These are phyloP conservation scores for Laspeyria flexula DNA, from an alignment of 2,888 invertebrate species.

Conservation along the genomic window DNA sequence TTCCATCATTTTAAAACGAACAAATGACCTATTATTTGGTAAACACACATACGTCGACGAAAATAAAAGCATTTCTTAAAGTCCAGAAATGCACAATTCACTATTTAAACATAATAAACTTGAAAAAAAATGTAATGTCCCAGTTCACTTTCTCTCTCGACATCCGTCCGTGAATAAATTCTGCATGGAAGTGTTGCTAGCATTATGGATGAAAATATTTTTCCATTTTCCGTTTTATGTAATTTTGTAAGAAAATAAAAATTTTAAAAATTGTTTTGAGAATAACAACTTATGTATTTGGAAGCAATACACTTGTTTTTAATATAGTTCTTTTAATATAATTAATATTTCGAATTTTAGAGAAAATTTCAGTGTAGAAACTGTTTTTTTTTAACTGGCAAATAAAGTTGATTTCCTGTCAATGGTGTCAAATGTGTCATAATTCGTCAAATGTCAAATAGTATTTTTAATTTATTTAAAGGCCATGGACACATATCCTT, in stretches of 20 bases:
- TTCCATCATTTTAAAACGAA: constrained; percentile 65
- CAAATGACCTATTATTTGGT: constrained; percentile 55
- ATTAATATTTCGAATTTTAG: too few species aligned
- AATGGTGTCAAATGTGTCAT: neutral
- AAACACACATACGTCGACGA: constrained; percentile 52
- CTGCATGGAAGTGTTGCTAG: constrained; percentile 39
- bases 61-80: constrained; percentile 70
- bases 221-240: too few species aligned
- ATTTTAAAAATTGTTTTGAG: too few species aligned
- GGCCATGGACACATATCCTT: too few species aligned
- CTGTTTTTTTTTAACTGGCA: neutral
- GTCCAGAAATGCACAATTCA: constrained; percentile 60
- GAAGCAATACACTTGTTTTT: too few species aligned
- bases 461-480: too few species aligned
- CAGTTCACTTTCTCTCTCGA: constrained; percentile 72
- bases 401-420: neutral
- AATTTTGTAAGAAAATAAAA: too few species aligned
- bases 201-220: neutral
- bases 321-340: too few species aligned
- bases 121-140: constrained; percentile 46
- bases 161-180: constrained; percentile 58
- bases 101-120: constrained; percentile 53
- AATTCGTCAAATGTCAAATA: neutral
- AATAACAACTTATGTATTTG: too few species aligned
- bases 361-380: too few species aligned